Evolutionary conservation across 2,797 vertebrate genomes (phyloP).

Genomic region (Bufotes viridis): DNA sequence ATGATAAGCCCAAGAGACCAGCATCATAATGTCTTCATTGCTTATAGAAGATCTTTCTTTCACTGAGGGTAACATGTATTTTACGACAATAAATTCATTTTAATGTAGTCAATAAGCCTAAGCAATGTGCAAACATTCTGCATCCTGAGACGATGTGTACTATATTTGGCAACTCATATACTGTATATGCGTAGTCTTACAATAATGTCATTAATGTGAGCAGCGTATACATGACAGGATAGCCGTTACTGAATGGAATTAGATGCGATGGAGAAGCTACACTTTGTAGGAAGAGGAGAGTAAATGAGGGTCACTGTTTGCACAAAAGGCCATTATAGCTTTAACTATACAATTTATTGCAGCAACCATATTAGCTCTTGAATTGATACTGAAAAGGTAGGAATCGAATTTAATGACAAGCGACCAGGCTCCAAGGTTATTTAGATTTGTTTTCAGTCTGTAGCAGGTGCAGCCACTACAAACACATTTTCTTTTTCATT

Average conservation of each 20-base stretch:
- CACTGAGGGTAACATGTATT: conserved; percentile 40
- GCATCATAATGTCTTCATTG: conserved; percentile 6
- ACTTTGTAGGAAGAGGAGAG: not conserved
- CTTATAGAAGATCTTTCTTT: not conserved
- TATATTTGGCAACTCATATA: conserved; percentile 29
- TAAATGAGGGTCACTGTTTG: conserved; percentile 32
- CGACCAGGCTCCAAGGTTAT: conserved; percentile 56
- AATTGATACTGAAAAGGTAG: conserved; percentile 55
- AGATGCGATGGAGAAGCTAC: not conserved
- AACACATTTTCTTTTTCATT: conserved; percentile 62
- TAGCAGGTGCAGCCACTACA: conserved; percentile 58
- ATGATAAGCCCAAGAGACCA: not conserved
- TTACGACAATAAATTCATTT: conserved; percentile 38
- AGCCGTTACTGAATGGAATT: conserved; percentile 23
- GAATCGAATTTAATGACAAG: conserved; percentile 53
- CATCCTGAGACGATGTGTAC: conserved; percentile 40
- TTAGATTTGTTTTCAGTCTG: conserved; percentile 58
- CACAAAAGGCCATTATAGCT: conserved; percentile 17
- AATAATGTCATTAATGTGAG: conserved; percentile 34
- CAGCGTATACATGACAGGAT: conserved; percentile 11
- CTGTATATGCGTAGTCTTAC: conserved; percentile 1
- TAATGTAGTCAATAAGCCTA: conserved; percentile 45
- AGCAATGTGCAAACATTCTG: conserved; percentile 38
- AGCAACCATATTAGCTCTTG: conserved; percentile 35
- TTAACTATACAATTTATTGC: conserved; percentile 32